Percentiles rank a stretch among this genome's conserved stretches.
phyloP scores from a whole-genome alignment of 1,140 invertebrate species.

The Dufourea novaeangliae region DNA sequence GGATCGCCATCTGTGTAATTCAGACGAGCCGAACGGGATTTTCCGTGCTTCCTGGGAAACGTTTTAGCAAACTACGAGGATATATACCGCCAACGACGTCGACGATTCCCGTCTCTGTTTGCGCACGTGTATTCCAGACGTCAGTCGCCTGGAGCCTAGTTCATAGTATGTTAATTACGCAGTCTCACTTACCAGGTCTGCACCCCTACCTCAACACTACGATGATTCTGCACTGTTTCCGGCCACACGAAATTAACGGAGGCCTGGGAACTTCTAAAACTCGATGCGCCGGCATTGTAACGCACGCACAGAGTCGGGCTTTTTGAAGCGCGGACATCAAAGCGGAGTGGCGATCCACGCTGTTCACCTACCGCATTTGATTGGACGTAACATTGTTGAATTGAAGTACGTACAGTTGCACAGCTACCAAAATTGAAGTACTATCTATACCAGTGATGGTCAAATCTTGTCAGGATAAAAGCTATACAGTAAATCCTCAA shows the following conservation, averaged over 20 bases:
- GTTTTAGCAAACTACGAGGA: constrained; percentile 6
- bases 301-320: background rate
- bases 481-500: too few relatives aligned
- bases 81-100: background rate
- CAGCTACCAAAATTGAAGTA: too few relatives aligned
- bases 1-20: background rate
- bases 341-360: background rate
- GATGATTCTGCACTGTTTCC: constrained; percentile 29
- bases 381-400: background rate
- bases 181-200: constrained; percentile 26
- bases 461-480: too few relatives aligned
- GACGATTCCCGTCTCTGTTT: constrained; percentile 29
- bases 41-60: background rate
- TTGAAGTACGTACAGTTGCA: background rate
- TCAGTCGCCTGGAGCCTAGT: constrained; percentile 6
- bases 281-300: background rate
- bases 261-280: constrained; percentile 23
- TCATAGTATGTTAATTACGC: constrained; percentile 45
- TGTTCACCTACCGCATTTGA: background rate
- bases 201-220: constrained; percentile 1
- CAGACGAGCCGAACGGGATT: background rate
- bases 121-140: constrained; percentile 22
- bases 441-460: too few relatives aligned
- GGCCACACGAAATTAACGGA: constrained; percentile 17
- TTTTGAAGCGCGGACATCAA: constrained; percentile 15